Conservation (phyloP, 2,888 invertebrate species). For the Euzetes globulus region DNA sequence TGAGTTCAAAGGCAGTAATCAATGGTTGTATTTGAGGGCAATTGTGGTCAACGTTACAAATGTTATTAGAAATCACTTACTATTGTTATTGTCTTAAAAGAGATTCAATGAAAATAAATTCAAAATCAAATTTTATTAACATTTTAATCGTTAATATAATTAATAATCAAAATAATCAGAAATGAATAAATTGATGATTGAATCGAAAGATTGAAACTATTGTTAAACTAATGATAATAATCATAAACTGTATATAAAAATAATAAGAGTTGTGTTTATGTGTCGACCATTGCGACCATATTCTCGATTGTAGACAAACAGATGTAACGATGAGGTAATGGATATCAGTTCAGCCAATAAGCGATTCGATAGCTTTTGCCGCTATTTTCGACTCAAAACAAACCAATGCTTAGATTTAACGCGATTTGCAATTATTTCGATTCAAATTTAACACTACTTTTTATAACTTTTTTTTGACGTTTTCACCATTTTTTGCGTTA, state of each 20-base stretch:
- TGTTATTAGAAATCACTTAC: neutral
- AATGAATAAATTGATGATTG: constrained; percentile 6
- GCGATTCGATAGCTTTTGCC: neutral
- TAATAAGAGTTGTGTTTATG: constrained; percentile 16
- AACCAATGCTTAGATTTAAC: neutral
- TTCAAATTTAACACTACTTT: neutral
- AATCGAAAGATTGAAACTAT: neutral
- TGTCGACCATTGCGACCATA: constrained; percentile 15
- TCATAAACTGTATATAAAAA: constrained; percentile 17
- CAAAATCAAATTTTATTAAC: neutral
- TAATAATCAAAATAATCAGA: neutral
- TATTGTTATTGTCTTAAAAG: neutral
- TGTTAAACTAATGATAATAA: neutral
- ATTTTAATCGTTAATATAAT: neutral
- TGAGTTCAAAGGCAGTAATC: too few relatives aligned
- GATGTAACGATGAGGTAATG: constrained; percentile 1
- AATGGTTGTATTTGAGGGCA: too few relatives aligned
- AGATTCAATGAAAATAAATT: neutral
- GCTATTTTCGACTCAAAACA: constrained; percentile 5
- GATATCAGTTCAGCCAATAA: neutral
- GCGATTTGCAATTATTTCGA: neutral
- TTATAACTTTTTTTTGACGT: neutral
- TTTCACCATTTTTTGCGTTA: neutral
- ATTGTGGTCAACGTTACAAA: too few relatives aligned
- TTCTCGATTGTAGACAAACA: neutral